Percentiles rank a stretch among this genome's conserved stretches.
Evolutionary conservation across 2,797 vertebrate species (phyloP).

Genomic region (Bovichtus diacanthus): DNA sequence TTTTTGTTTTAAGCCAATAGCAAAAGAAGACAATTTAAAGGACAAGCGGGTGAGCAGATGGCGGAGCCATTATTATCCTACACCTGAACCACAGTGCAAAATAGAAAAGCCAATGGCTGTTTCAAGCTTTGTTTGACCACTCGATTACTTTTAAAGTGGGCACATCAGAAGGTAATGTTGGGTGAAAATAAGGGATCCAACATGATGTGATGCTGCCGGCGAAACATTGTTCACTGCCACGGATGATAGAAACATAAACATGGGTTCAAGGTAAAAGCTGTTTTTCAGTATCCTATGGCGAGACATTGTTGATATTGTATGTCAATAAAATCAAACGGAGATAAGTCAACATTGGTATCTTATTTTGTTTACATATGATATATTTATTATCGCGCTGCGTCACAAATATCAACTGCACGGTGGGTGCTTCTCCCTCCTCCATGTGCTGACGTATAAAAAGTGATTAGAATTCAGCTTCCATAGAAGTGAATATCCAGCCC

Average conservation of each 20-base stretch:
- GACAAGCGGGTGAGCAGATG: constrained; percentile 70
- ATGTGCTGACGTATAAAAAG: constrained; percentile 34
- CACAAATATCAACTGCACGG: constrained; percentile 22
- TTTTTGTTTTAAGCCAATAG: constrained; percentile 40
- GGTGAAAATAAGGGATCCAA: constrained; percentile 63
- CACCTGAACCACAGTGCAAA: constrained; percentile 62
- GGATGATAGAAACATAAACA: constrained; percentile 47
- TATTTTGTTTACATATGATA: neutral
- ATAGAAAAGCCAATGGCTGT: constrained; percentile 59
- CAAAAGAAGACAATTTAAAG: constrained; percentile 61
- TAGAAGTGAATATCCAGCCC: constrained; percentile 64
- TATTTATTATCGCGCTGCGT: constrained; percentile 19
- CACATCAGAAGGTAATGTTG: constrained; percentile 69
- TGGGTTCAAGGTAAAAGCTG: neutral
- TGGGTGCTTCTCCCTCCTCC: constrained; percentile 21
- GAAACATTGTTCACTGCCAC: constrained; percentile 47
- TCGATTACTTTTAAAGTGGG: constrained; percentile 77
- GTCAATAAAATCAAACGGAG: constrained; percentile 28
- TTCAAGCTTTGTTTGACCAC: constrained; percentile 73
- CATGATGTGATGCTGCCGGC: constrained; percentile 48
- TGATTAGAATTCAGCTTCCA: constrained; percentile 71
- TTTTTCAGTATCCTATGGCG: neutral
- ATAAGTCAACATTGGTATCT: neutral
- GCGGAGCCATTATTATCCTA: constrained; percentile 64
- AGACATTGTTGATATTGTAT: constrained; percentile 1